Evolutionary conservation across 2,888 invertebrate species (phyloP).

Genomic region (Drosophila diplacantha): DNA sequence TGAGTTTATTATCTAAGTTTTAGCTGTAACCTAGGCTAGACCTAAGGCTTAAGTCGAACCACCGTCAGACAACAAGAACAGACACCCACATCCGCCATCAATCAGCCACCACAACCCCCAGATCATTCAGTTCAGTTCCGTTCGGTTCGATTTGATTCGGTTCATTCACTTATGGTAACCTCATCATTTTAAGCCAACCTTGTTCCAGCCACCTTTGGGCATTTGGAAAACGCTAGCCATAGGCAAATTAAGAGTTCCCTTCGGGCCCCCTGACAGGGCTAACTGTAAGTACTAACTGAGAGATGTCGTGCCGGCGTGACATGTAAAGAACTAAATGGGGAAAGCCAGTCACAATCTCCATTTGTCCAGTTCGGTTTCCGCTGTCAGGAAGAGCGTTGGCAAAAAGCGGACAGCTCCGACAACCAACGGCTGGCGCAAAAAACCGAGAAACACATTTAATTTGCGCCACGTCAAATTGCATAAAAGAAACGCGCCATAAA

Average conservation of each 20-base stretch:
- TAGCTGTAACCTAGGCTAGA: constrained; percentile 31
- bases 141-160: constrained; percentile 25
- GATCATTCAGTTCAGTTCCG: constrained; percentile 41
- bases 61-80: constrained; percentile 28
- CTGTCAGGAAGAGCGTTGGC: constrained; percentile 28
- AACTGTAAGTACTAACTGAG: constrained; percentile 53
- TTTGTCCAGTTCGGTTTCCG: constrained; percentile 38
- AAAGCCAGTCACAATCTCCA: constrained; percentile 21
- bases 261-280: constrained; percentile 27
- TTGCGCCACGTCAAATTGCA: constrained; percentile 29
- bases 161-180: constrained; percentile 32
- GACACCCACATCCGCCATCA: constrained; percentile 19
- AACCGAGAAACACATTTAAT: constrained; percentile 26
- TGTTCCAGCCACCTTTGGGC: constrained; percentile 15
- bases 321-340: constrained; percentile 7
- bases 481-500: constrained; percentile 41
- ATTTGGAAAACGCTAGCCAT: constrained; percentile 46
- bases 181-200: constrained; percentile 18
- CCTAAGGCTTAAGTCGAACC: constrained; percentile 31
- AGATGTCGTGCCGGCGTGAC: constrained; percentile 14
- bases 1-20: constrained; percentile 28
- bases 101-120: constrained; percentile 15
- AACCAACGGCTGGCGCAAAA: constrained; percentile 30
- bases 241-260: constrained; percentile 35
- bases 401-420: constrained; percentile 32